Conservation (phyloP, 2,797 vertebrate species). For the Micromesistius poutassou region DNA sequence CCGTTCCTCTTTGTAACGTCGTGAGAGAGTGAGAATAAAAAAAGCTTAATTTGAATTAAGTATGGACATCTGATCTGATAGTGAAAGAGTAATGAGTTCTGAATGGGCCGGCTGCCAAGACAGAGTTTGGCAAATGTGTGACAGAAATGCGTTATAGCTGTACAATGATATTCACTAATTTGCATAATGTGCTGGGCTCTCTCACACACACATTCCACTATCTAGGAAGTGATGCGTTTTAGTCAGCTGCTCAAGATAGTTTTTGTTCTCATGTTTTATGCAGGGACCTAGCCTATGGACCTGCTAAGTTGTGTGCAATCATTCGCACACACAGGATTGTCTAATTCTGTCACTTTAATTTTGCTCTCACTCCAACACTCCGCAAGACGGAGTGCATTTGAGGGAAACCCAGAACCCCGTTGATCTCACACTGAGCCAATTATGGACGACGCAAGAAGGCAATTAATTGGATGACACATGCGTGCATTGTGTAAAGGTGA, state of each 20-base stretch:
- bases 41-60: neutral
- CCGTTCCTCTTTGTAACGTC: neutral
- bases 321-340: neutral
- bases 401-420: neutral
- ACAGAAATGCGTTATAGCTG: neutral
- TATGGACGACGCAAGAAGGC: neutral
- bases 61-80: conserved; percentile 11
- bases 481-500: neutral
- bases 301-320: neutral
- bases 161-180: conserved; percentile 2
- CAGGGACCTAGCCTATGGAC: conserved; percentile 5
- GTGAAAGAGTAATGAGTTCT: conserved; percentile 12
- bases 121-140: neutral
- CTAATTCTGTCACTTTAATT: conserved; percentile 13
- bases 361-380: neutral
- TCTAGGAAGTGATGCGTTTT: neutral
- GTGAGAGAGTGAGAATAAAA: neutral
- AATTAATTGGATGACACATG: conserved; percentile 1
- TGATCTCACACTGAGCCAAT: neutral
- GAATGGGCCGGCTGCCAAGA: conserved; percentile 13
- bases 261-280: conserved; percentile 5
- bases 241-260: conserved; percentile 7
- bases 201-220: neutral
- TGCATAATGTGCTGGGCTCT: neutral
- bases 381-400: neutral